These are phyloP conservation scores for Luffia ferchaultella DNA, from an alignment of 2,888 invertebrate genomes.

Conservation along the genomic window DNA sequence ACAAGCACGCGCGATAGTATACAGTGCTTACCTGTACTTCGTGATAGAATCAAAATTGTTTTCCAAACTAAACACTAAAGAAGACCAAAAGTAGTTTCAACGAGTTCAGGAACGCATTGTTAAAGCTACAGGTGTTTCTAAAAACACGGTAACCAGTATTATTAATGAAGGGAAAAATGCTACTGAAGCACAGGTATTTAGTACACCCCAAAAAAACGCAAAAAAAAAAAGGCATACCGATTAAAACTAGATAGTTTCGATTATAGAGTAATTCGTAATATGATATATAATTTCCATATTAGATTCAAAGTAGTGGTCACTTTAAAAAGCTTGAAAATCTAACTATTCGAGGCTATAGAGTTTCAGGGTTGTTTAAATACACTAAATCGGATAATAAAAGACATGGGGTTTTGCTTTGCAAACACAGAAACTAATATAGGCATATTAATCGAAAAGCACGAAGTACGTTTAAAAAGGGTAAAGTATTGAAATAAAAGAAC, in stretches of 20 bases:
- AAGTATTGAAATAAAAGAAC: constrained; percentile 9
- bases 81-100: not conserved
- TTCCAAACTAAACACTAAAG: not conserved
- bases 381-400: not conserved
- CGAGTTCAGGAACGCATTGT: not conserved
- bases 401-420: constrained; percentile 2
- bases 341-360: not conserved
- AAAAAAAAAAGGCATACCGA: not conserved
- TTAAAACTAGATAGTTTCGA: not conserved
- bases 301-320: not conserved
- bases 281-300: not conserved
- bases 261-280: not conserved
- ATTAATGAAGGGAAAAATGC: too few species aligned
- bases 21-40: not conserved
- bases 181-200: not conserved
- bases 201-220: not conserved
- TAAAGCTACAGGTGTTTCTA: not conserved
- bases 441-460: constrained; percentile 7
- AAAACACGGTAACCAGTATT: not conserved
- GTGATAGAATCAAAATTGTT: not conserved
- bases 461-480: constrained; percentile 1
- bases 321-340: not conserved
- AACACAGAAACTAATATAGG: constrained; percentile 5
- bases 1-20: not conserved
- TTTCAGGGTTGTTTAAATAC: not conserved